Evolutionary conservation across 2,113 vertebrate genomes (phyloP), one percentile per base, ranked within the genome.

Genomic region (Ageneiosus marmoratus): DNA sequence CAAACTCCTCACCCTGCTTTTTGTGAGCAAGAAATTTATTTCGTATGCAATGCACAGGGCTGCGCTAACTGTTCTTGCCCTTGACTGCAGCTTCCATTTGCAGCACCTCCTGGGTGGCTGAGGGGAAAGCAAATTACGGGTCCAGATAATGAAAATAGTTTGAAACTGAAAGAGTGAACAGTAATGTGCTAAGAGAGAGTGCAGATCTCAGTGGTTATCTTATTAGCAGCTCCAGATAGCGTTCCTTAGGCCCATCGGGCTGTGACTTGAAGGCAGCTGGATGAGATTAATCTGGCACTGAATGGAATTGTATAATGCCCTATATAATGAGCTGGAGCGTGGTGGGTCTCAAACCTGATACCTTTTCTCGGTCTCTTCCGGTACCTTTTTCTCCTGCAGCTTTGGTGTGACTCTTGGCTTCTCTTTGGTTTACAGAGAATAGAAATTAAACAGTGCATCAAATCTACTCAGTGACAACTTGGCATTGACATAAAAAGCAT

Each of bases 71-170:
- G 86, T 91, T 90, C 88, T 83, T 91, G 91, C 91, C 92, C 92
- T 92, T 91, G 90, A 92, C 90, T 89, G 85, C 84, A 91, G 87
- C 86, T 89, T 91, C 90, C 87, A 88, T 92, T 91, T 90, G 88
- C 88, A 81, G 81, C 89, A 83, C 91, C 92, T 92, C 89, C 89
- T 89, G 91, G 91, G 92, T 89, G 89, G 88, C 60, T 22, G 85
- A 89, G 88, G 89, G 84, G 83, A 88, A 91, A 90, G 91, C 89
- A 92, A 93, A 94, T 94, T 93, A 93, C 89, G 85, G 88, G 84
- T 81, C 82, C 88, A 91, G 91, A 93, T 93, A 93, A 94, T 93
- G 92, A 92, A 92, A 93, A 94, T 93, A 91, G 90, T 94, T 93
- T 93, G 87, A 93, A 93, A 93, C 93, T 93, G 92, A 92, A 93